Evolutionary conservation across 2,888 invertebrate genomes (phyloP), one percentile per base, ranked within the genome.

Genomic region (Andrena bicolor): DNA sequence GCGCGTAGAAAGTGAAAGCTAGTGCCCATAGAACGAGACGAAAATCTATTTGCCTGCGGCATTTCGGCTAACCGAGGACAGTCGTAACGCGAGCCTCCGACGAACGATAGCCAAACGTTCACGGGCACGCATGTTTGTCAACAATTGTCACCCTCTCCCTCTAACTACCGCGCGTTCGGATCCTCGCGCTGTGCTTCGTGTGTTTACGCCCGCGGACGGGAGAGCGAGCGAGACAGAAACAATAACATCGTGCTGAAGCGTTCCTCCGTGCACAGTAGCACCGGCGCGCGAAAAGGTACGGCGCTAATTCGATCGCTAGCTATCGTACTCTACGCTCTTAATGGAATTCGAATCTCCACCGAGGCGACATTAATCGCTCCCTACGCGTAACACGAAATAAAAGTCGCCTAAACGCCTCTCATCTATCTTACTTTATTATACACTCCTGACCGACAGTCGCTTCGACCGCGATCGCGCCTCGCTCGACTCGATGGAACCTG

Each of bases 361-460:
- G 68, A 35, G 73, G 49, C 80, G 60, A 82, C 71, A 71, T 32
- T 68, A 56, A 65, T 79, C 69, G 51, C 78, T 76, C n/a, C 26
- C 61, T 66, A 77, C n/a, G 80, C 79, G 63, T 60, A 74, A 78
- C 72, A 70, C 79, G 76, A 86, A 86, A 77, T 77, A 72, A 87
- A 77, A 63, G 80, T 84, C 87, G 76, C 80, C 79, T 83, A 85
- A 80, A 74, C 81, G 82, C 76, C 20, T 75, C 73, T 60, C 26
- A 48, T 71, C 69, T 71, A 71, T 58, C 64, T 65, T 81, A 79
- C n/a, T 58, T 68, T 75, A 60, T 78, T 73, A 56, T 80, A 87
- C 80, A 86, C 64, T 32, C 64, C 68, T 20, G 41, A 26, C 23
- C 64, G 61, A 69, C 35, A 79, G n/a, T 8, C 68, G 78, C 72